A percentile compares a stretch with the other conserved stretches of the same genome.
Evolutionary conservation across 2,888 invertebrate genomes (phyloP).

Genomic region (Heliconius ethilla): DNA sequence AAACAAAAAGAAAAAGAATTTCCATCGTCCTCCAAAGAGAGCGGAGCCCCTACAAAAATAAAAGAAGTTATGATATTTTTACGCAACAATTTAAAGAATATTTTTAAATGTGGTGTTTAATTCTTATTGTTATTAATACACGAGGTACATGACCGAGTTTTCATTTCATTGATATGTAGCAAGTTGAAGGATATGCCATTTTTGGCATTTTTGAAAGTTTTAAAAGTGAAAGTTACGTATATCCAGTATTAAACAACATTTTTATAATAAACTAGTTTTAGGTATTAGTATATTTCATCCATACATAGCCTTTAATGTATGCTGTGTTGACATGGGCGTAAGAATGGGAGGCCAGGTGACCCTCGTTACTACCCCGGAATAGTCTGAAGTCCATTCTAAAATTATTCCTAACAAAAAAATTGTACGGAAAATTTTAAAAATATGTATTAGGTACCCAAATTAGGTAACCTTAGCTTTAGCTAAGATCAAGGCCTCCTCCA

Average conservation of each 20-base stretch:
- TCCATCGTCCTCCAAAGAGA: not conserved
- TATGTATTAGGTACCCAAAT: no score
- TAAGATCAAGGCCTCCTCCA: no score
- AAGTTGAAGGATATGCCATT: not conserved
- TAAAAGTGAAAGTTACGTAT: not conserved
- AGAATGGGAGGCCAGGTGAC: not conserved
- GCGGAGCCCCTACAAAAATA: not conserved
- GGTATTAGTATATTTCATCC: not conserved
- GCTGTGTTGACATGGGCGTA: not conserved
- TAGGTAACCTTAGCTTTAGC: no score
- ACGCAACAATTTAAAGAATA: not conserved
- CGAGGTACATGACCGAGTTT: not conserved
- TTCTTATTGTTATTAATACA: not conserved
- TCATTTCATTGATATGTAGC: not conserved
- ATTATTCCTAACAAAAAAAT: not conserved
- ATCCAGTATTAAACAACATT: not conserved
- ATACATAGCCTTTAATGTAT: not conserved
- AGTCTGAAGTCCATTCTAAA: not conserved
- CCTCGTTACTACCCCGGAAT: not conserved
- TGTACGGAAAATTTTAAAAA: not conserved
- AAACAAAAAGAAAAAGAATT: not conserved
- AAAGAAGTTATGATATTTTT: not conserved
- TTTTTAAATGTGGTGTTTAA: no score
- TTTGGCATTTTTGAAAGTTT: slow-evolving; percentile 4
- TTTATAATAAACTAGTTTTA: not conserved